Evolutionary conservation across 2,797 vertebrate genomes (phyloP), one percentile per base, ranked within the genome.

Genomic region (Gorsachius magnificus): DNA sequence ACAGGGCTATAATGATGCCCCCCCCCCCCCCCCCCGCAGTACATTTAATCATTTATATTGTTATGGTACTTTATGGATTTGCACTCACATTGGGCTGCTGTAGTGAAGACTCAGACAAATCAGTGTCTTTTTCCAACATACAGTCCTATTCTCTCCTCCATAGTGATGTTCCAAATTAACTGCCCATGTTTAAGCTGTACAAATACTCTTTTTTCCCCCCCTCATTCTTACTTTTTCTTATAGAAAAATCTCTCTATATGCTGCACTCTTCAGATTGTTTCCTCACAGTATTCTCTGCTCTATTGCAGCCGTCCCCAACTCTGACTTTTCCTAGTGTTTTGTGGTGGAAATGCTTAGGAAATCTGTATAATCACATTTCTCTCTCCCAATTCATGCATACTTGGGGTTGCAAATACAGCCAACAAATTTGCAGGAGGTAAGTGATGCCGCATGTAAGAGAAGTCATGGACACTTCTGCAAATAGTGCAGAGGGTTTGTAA

Each of bases 301-400:
- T 29, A 43, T 35, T 53, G 48, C 38, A 83, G 7, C 46, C 45
- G 35, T 63, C 35, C 61, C 63, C 24, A 57, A 35, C 36, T 57
- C 36, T 57, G 53, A 36, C 25, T 70, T 71, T 66, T 78, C 51
- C 35, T 54, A 20, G 19, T 1, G 13, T 25, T 60, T 9, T 82
- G 45, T 87, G 61, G 51, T 14, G 72, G 69, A 90, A 94, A 71
- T 35, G 43, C 48, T 31, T 50, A 35, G 22, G 36, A 80, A 76
- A 51, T 22, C 29, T 75, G 75, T 89, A 69, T 78, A 80, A 78
- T 65, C 21, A 46, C 12, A 10, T 90, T 92, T 87, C 63, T 87
- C 14, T 50, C 64, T 53, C 61, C 74, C 33, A 65, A 75, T 53
- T 41, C 35, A 28, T 15, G 41, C 13, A 6, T 26, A 6, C 13